Evolutionary conservation across 1,140 invertebrate genomes (phyloP).

Genomic region (Drosophila gunungcola): DNA sequence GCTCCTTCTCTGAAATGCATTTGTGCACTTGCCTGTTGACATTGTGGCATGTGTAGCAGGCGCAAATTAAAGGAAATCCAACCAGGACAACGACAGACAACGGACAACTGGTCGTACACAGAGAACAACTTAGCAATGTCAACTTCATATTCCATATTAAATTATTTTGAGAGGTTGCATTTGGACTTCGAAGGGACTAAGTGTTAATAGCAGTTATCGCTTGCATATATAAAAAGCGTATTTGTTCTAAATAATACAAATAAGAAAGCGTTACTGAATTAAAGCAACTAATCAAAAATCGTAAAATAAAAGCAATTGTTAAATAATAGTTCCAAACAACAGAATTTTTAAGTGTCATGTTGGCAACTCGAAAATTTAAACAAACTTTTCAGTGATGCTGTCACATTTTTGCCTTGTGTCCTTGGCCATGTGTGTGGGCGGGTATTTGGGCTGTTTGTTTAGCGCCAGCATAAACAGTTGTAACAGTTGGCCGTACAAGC

Average conservation of each 20-base stretch:
- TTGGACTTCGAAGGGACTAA: too few relatives aligned
- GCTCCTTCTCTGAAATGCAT: constrained; percentile 51
- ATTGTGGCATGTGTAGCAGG: constrained; percentile 44
- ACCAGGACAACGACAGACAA: constrained; percentile 32
- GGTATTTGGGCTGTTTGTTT: constrained; percentile 58
- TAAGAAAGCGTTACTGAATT: too few relatives aligned
- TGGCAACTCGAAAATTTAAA: not conserved
- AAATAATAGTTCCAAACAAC: too few relatives aligned
- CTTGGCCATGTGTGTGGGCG: constrained; percentile 42
- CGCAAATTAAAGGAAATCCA: constrained; percentile 66
- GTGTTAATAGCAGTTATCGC: too few relatives aligned
- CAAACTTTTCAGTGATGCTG: constrained; percentile 1
- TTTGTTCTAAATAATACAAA: too few relatives aligned
- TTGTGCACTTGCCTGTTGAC: constrained; percentile 71
- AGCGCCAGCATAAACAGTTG: constrained; percentile 78
- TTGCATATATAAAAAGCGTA: too few relatives aligned
- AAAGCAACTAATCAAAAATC: too few relatives aligned
- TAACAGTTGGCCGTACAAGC: constrained; percentile 74
- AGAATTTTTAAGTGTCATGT: too few relatives aligned
- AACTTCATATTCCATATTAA: too few relatives aligned
- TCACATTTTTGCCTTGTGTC: constrained; percentile 13
- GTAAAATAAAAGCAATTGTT: too few relatives aligned
- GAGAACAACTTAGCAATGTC: not conserved
- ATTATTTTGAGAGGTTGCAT: too few relatives aligned
- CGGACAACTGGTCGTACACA: not conserved